These are phyloP conservation scores for Diaperis boleti DNA, from an alignment of 2,888 invertebrate genomes.

Conservation along the genomic window DNA sequence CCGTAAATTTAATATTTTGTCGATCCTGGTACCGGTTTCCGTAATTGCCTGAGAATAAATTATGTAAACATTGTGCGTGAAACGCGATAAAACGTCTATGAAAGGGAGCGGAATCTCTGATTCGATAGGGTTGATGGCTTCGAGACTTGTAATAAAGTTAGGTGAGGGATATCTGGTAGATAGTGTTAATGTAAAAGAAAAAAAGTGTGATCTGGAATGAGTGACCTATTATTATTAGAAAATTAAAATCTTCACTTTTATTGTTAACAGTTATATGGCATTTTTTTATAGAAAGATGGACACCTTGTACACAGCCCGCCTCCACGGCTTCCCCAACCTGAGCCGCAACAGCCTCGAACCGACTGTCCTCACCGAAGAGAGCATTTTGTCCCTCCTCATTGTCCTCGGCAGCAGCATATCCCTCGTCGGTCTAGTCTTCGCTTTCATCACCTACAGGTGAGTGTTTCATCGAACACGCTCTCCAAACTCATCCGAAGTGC, in stretches of 20 bases:
- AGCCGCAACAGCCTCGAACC: conserved; percentile 57
- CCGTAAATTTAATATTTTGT: conserved; percentile 23
- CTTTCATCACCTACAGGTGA: conserved; percentile 79
- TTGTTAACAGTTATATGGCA: too few relatives aligned
- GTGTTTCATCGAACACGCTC: conserved; percentile 44
- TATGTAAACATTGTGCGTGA: conserved; percentile 13
- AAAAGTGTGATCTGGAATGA: too few relatives aligned
- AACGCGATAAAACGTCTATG: conserved; percentile 9
- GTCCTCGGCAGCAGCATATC: conserved; percentile 76
- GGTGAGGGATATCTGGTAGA: too few relatives aligned
- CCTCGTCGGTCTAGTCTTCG: conserved; percentile 76
- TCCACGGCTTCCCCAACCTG: conserved; percentile 67
- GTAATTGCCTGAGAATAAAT: conserved; percentile 23
- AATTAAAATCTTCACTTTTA: too few relatives aligned
- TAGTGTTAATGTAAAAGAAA: background rate
- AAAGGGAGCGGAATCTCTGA: background rate
- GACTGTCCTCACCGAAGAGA: conserved; percentile 68
- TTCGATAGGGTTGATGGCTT: background rate
- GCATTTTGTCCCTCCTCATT: conserved; percentile 74
- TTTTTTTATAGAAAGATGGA: conserved; percentile 61
- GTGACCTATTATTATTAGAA: too few relatives aligned
- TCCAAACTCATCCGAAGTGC: conserved; percentile 23
- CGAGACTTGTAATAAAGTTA: too few relatives aligned
- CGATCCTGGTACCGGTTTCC: conserved; percentile 9
- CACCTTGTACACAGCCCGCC: conserved; percentile 66